A percentile compares a stretch with the other conserved stretches of the same genome.
Conservation (phyloP, 2,888 invertebrate species). For the Colostygia pectinataria region DNA sequence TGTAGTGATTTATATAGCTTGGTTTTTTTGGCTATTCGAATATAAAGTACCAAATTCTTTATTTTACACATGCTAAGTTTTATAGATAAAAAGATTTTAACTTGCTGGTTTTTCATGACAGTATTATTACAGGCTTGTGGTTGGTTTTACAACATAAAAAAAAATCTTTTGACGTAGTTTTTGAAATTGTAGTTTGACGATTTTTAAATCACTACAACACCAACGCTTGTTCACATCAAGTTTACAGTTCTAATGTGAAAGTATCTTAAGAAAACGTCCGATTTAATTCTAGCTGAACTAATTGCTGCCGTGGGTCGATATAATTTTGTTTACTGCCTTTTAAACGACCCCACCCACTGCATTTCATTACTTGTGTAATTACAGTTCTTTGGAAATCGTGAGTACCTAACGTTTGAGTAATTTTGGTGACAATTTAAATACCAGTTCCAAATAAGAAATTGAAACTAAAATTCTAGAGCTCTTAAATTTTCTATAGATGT, state of each 20-base stretch:
- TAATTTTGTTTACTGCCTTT: slow-evolving; percentile 82
- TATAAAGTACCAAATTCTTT: too few relatives aligned
- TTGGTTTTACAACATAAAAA: too few relatives aligned
- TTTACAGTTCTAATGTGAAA: slow-evolving; percentile 6
- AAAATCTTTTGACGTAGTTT: too few relatives aligned
- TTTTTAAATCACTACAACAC: too few relatives aligned
- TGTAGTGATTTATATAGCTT: too few relatives aligned
- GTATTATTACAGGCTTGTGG: too few relatives aligned
- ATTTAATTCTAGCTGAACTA: slow-evolving; percentile 81
- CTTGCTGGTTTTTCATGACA: too few relatives aligned
- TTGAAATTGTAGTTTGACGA: too few relatives aligned
- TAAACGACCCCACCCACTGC: slow-evolving; percentile 77
- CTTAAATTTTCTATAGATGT: too few relatives aligned
- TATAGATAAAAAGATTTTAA: too few relatives aligned
- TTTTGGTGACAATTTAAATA: slow-evolving; percentile 10
- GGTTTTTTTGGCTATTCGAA: too few relatives aligned
- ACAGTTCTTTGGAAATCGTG: slow-evolving; percentile 34
- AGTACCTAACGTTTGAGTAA: slow-evolving; percentile 17
- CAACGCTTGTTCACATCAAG: not conserved
- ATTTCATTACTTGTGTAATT: slow-evolving; percentile 64
- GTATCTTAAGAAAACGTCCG: slow-evolving; percentile 63
- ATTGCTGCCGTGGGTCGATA: slow-evolving; percentile 77
- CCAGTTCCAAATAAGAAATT: not conserved
- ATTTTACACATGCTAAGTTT: too few relatives aligned
- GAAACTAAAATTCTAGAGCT: not conserved